Percentiles rank a stretch among this genome's conserved stretches.
Conservation (phyloP, 2,113 vertebrate genomes). For the Tragelaphus imberbis region DNA sequence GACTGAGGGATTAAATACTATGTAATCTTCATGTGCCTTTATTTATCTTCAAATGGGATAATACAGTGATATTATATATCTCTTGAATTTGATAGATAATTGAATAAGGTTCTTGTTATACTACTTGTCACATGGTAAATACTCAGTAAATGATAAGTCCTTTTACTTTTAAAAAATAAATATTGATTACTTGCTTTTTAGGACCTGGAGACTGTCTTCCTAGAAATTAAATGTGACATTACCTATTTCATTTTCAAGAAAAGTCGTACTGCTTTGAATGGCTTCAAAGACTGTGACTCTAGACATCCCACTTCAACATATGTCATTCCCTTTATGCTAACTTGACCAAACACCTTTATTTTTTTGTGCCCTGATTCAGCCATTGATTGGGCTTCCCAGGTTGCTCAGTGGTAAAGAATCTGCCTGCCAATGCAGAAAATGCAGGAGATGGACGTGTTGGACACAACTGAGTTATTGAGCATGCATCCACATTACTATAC, state of each 20-base stretch:
- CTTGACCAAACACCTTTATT: background rate
- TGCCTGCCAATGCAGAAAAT: background rate
- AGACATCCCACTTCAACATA: background rate
- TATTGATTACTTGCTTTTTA: background rate
- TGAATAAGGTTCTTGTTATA: background rate
- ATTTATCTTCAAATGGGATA: background rate
- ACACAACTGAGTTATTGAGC: no score
- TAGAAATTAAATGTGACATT: background rate
- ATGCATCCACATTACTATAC: background rate
- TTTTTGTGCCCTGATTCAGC: background rate
- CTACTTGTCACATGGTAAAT: background rate
- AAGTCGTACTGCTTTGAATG: background rate
- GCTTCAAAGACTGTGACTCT: background rate
- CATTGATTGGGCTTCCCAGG: background rate
- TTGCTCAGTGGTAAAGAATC: background rate
- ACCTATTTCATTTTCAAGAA: background rate
- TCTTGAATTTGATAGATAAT: background rate
- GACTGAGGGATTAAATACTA: background rate
- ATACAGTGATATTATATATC: background rate
- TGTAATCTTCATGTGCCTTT: background rate
- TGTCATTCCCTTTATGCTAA: background rate
- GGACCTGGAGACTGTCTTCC: background rate
- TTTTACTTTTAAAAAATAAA: constrained; percentile 24
- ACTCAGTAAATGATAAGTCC: background rate
- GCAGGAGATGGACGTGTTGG: background rate